Conservation (phyloP, 2,797 vertebrate species). For the Coendou prehensilis region DNA sequence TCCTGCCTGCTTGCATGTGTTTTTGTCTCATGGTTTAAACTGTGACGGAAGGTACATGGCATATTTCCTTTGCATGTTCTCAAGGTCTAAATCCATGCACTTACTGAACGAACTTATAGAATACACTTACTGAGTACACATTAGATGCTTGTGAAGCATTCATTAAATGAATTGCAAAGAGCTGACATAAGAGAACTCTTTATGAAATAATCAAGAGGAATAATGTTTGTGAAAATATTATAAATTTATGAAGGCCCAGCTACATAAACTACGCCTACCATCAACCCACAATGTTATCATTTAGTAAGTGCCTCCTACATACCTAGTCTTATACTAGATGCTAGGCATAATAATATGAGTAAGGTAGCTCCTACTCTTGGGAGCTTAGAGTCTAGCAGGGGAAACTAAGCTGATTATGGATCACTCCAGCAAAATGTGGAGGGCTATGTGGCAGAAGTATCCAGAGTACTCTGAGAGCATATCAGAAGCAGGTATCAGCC, state of each 20-base stretch:
- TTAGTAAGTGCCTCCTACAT: neutral
- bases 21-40: constrained; percentile 10
- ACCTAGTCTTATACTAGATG: neutral
- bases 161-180: constrained; percentile 55
- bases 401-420: constrained; percentile 33
- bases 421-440: constrained; percentile 34
- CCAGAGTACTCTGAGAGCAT: constrained; percentile 9
- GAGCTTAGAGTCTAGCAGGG: neutral
- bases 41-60: neutral
- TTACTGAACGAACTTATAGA: constrained; percentile 6
- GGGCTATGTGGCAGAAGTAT: neutral
- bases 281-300: neutral
- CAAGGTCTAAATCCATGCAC: neutral
- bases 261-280: neutral
- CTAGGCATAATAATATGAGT: neutral
- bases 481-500: constrained; percentile 25
- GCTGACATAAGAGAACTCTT: neutral
- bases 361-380: neutral
- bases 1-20: constrained; percentile 32
- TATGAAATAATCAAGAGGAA: constrained; percentile 67
- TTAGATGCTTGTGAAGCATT: constrained; percentile 30
- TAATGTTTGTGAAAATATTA: constrained; percentile 31
- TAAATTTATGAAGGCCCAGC: constrained; percentile 10
- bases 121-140: constrained; percentile 3
- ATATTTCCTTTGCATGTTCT: neutral